These are phyloP conservation scores for Abscondita cerata DNA, from an alignment of 2,888 invertebrate species.

Conservation along the genomic window DNA sequence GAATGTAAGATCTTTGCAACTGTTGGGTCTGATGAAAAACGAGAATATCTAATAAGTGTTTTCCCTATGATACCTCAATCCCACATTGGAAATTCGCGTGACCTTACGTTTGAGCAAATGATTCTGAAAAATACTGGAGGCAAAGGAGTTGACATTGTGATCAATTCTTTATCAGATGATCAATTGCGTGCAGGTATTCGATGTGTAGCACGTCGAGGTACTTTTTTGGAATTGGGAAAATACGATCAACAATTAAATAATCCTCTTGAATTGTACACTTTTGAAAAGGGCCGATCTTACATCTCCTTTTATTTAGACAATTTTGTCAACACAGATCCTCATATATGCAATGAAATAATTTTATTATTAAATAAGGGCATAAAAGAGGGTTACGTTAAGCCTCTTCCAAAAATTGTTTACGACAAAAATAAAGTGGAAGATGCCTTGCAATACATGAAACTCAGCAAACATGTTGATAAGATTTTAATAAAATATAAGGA, in stretches of 20 bases:
- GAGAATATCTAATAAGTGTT: constrained; percentile 65
- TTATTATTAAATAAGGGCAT: constrained; percentile 64
- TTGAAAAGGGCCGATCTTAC: constrained; percentile 77
- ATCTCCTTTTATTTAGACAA: constrained; percentile 62
- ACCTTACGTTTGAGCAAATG: constrained; percentile 86
- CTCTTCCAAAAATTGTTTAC: constrained; percentile 71
- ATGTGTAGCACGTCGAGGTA: constrained; percentile 66
- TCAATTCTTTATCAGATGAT: constrained; percentile 91
- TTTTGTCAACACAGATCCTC: constrained; percentile 66
- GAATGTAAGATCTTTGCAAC: constrained; percentile 75
- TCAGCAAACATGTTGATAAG: constrained; percentile 84
- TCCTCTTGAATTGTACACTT: constrained; percentile 68
- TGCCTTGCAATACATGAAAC: constrained; percentile 70
- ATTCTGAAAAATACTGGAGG: constrained; percentile 82
- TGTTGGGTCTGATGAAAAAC: constrained; percentile 70
- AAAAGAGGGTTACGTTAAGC: constrained; percentile 70
- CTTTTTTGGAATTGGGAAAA: constrained; percentile 87
- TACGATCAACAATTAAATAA: constrained; percentile 76
- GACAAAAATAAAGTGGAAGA: constrained; percentile 69
- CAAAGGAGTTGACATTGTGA: constrained; percentile 86
- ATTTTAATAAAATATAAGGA: constrained; percentile 56
- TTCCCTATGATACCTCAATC: constrained; percentile 61
- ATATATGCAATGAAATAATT: constrained; percentile 57
- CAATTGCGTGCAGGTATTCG: constrained; percentile 76
- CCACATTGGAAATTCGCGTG: constrained; percentile 87